Percentiles rank a stretch among this genome's conserved stretches.
phyloP scores from a whole-genome alignment of 2,888 invertebrate genomes.

The Caenorhabditis drosophilae region DNA sequence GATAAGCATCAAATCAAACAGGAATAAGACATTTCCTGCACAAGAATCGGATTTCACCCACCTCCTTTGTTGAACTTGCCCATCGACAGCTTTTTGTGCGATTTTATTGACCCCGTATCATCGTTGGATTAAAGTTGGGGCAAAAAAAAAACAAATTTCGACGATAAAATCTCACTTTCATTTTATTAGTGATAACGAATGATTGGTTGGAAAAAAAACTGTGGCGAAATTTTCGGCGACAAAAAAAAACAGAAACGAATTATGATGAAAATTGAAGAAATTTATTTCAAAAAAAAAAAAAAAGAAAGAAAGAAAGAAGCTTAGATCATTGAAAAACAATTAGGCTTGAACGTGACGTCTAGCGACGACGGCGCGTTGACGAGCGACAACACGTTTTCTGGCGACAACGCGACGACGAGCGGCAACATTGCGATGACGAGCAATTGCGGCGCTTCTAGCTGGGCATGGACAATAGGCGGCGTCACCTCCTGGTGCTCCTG shows the following conservation, averaged over 20 bases:
- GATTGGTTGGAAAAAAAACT: too few species aligned
- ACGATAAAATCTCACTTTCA: too few species aligned
- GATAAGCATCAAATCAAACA: neutral
- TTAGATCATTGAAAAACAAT: neutral
- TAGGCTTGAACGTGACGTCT: slow-evolving; percentile 36
- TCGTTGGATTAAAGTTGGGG: too few species aligned
- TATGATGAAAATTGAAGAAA: too few species aligned
- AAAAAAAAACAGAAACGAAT: too few species aligned
- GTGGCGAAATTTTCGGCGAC: too few species aligned
- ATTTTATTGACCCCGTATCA: too few species aligned
- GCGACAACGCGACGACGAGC: slow-evolving; percentile 28
- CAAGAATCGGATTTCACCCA: neutral
- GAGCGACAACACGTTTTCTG: slow-evolving; percentile 32
- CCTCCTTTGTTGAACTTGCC: too few species aligned
- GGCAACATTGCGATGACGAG: slow-evolving; percentile 17
- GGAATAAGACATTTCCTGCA: neutral
- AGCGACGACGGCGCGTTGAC: slow-evolving; percentile 24
- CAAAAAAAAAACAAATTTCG: too few species aligned
- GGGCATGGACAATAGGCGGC: slow-evolving; percentile 38
- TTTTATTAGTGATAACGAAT: too few species aligned
- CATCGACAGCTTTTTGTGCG: too few species aligned
- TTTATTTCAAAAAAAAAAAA: neutral
- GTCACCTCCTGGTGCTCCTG: slow-evolving; percentile 32
- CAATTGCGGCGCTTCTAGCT: slow-evolving; percentile 20
- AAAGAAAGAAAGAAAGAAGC: neutral